phyloP scores from a whole-genome alignment of 2,797 vertebrate species.

The Pseudomugil tenellus region DNA sequence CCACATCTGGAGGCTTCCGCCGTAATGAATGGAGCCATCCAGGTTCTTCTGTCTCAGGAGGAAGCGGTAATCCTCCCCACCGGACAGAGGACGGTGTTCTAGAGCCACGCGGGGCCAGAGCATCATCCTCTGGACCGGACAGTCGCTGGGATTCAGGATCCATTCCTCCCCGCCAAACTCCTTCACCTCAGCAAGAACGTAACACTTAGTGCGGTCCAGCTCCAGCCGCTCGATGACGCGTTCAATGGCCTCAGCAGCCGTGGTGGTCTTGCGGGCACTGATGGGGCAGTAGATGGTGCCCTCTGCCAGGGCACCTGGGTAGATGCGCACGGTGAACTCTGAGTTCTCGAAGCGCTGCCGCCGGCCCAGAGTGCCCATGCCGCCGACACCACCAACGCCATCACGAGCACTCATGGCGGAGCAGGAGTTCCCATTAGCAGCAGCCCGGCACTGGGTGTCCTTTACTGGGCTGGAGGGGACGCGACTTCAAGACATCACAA shows the following conservation, averaged over 20 bases:
- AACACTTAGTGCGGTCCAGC: constrained; percentile 92
- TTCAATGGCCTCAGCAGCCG: constrained; percentile 96
- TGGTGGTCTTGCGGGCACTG: constrained; percentile 91
- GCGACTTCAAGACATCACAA: constrained; percentile 84
- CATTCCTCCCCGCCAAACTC: constrained; percentile 99
- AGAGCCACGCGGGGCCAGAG: constrained; percentile 96
- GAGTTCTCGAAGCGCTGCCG: constrained; percentile 96
- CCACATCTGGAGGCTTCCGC: constrained; percentile 96
- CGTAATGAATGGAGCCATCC: constrained; percentile 96
- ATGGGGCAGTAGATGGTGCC: constrained; percentile 97
- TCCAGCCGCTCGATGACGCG: constrained; percentile 89
- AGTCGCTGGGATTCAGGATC: constrained; percentile 97
- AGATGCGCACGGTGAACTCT: constrained; percentile 92
- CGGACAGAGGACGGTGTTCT: constrained; percentile 87
- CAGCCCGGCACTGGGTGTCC: constrained; percentile 73
- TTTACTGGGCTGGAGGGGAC: constrained; percentile 67
- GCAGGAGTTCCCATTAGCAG: constrained; percentile 91
- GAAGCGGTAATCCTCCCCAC: constrained; percentile 96
- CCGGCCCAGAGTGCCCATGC: constrained; percentile 79
- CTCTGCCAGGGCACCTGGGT: constrained; percentile 93
- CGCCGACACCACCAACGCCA: constrained; percentile 78
- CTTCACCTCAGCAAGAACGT: constrained; percentile 96
- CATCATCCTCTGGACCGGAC: constrained; percentile 98
- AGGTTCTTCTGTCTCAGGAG: constrained; percentile 96
- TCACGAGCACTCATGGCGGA: constrained; percentile 97